Evolutionary conservation across 2,113 vertebrate genomes (phyloP), one percentile per base, ranked within the genome.

Genomic region (Notarius quadriscutis): DNA sequence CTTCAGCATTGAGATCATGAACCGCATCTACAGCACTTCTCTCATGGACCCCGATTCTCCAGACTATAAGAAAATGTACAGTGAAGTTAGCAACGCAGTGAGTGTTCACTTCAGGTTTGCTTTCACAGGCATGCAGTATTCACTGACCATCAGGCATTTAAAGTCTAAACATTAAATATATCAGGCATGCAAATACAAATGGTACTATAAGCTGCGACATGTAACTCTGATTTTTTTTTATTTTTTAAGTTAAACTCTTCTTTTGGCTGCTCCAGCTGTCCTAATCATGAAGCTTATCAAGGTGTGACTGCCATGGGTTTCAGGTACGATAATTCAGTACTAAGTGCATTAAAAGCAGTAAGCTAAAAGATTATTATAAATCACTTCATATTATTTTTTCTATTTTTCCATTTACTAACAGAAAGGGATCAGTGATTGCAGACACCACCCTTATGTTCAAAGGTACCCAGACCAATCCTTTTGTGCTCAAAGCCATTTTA

Each of bases 361-460:
- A 8, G 5, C 4, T 77, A 60, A 71, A 12, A 55, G 55, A 53
- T 27, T 20, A 34, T 48, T 11, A 69, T 27, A 41, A 41, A 81
- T 25, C 30, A 50, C 17, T 58, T 41, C 25, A 20, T 85, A 58
- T 17, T 22, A 0, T 58, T 15, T 5, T 53, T 55, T 67, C 17
- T 22, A 17, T 62, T 51, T 79, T 25, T 12, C 63, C 84, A 58
- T 62, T 41, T 18, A 8, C 86, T 89, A 77, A 62, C 89, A 94
- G 93, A 0, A 65, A 83, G 4, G 92, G 90, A 78, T 91, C 93
- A 30, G 90, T 94, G 27, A 91, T 93, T 0, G 92, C 92, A 41
- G 86, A 84, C 41, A 0, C 77, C 50, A 90, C 9, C 67, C 0
- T 94, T 14, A 7, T 78, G 30, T 94, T 94, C 53, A 18, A 14